Evolutionary conservation across 2,888 invertebrate species (phyloP).

Genomic region (Blera fallax): DNA sequence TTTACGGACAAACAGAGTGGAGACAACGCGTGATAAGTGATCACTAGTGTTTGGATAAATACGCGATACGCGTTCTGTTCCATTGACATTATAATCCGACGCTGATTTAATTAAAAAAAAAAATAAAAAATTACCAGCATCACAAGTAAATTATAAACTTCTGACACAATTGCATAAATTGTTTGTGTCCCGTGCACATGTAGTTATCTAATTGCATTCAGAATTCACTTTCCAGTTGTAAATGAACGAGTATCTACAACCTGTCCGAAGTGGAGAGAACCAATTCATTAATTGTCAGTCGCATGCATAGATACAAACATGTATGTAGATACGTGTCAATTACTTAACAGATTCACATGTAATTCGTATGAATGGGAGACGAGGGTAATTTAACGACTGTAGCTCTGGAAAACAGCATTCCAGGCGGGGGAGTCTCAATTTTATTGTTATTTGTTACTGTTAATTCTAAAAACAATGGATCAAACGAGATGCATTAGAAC

Average conservation of each 20-base stretch:
- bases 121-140: background rate
- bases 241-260: background rate
- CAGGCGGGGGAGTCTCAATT: no score
- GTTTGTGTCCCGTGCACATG: slow-evolving; percentile 15
- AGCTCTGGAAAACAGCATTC: background rate
- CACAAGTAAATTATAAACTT: slow-evolving; percentile 13
- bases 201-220: slow-evolving; percentile 44
- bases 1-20: slow-evolving; percentile 29
- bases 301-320: background rate
- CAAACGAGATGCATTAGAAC: no score
- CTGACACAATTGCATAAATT: slow-evolving; percentile 59
- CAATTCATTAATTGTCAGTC: slow-evolving; percentile 36
- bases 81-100: slow-evolving; percentile 51
- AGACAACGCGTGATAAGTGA: slow-evolving; percentile 52
- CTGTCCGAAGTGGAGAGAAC: background rate
- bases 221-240: slow-evolving; percentile 19
- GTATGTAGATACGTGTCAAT: slow-evolving; percentile 30
- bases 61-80: background rate
- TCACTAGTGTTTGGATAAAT: slow-evolving; percentile 41
- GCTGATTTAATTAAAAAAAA: slow-evolving; percentile 42
- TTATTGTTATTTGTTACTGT: no score
- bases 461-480: no score
- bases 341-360: slow-evolving; percentile 36
- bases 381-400: background rate
- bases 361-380: slow-evolving; percentile 8